Conservation (phyloP, 2,797 vertebrate species). For the Channa striata region DNA sequence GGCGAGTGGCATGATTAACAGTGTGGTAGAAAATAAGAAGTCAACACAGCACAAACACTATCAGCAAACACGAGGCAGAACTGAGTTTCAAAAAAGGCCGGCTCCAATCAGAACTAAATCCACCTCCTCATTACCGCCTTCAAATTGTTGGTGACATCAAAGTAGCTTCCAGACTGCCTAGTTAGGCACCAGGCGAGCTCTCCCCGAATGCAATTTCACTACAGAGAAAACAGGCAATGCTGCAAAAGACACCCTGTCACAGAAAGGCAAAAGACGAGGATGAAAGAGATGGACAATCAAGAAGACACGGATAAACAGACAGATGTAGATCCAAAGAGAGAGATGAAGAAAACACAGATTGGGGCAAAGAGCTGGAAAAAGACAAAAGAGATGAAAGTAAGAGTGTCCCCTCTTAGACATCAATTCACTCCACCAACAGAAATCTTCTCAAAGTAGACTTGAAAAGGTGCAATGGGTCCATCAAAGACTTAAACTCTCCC, state of each 20-base stretch:
- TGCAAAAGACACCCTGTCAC: not conserved
- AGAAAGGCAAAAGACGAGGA: constrained; percentile 24
- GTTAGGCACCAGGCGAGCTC: constrained; percentile 31
- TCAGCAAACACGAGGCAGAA: constrained; percentile 44
- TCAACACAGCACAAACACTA: constrained; percentile 19
- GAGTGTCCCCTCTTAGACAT: constrained; percentile 49
- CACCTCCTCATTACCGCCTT: constrained; percentile 52
- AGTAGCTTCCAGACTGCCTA: constrained; percentile 44
- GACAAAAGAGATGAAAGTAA: constrained; percentile 70
- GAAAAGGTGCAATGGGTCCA: constrained; percentile 51
- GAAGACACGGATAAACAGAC: constrained; percentile 21
- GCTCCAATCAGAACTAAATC: constrained; percentile 43
- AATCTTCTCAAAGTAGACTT: constrained; percentile 51
- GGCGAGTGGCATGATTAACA: constrained; percentile 17
- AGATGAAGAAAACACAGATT: constrained; percentile 29
- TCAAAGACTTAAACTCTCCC: constrained; percentile 60
- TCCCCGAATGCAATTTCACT: constrained; percentile 33
- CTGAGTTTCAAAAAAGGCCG: constrained; percentile 33
- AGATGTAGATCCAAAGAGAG: constrained; percentile 26
- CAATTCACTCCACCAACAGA: constrained; percentile 53
- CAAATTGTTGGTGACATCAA: constrained; percentile 64
- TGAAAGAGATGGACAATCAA: constrained; percentile 38
- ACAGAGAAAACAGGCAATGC: constrained; percentile 26
- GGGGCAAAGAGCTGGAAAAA: constrained; percentile 41
- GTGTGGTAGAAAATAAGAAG: constrained; percentile 18